Evolutionary conservation across 35 echinoderm and acorn worm species (phyloP).

Genomic region (Nesometra sesokonis): DNA sequence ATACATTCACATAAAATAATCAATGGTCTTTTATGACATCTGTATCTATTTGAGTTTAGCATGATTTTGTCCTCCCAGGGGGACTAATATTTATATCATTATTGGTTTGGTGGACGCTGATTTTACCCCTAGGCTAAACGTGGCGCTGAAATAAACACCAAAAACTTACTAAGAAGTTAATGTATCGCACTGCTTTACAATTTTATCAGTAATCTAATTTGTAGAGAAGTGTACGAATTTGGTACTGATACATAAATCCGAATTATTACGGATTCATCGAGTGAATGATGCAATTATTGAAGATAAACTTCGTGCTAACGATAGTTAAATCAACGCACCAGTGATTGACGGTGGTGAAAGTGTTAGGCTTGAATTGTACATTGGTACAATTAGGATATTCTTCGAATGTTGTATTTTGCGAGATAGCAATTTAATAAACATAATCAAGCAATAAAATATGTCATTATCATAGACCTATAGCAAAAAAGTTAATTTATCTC

Average conservation of each 20-base stretch:
- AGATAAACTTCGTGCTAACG: no score
- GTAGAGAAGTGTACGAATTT: not conserved
- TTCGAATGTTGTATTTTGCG: no score
- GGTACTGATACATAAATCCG: not conserved
- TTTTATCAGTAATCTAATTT: not conserved
- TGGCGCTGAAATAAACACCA: not conserved
- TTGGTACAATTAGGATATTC: no score
- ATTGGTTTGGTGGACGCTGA: not conserved
- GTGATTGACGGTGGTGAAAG: no score
- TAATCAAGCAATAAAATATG: no score
- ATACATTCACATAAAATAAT: not conserved
- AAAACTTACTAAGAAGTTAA: not conserved
- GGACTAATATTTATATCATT: not conserved
- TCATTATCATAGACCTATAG: no score
- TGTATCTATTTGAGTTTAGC: not conserved
- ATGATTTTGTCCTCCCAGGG: not conserved
- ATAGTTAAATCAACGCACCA: no score
- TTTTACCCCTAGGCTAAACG: not conserved
- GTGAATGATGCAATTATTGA: no score
- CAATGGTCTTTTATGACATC: not conserved
- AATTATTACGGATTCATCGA: no score
- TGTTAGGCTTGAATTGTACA: no score
- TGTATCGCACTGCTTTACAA: not conserved
- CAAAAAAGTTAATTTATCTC: no score
- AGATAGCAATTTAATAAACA: no score